phyloP scores from a whole-genome alignment of 2,888 invertebrate genomes.

The Timandra comae region DNA sequence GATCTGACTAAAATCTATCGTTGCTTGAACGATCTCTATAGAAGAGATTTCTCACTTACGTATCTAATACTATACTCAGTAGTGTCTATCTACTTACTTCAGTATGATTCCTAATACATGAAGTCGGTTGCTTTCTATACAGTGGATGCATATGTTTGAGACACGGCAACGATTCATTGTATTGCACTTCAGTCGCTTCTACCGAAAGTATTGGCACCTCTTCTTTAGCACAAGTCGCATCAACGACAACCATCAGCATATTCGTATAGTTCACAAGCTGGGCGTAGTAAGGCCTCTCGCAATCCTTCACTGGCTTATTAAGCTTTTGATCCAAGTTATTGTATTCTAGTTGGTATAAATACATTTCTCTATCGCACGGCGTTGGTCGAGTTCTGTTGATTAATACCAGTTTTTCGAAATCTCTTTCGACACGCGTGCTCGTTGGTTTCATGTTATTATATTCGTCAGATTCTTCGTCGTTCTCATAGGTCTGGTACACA shows the following conservation, averaged over 20 bases:
- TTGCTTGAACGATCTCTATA: no score
- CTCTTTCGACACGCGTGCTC: constrained; percentile 64
- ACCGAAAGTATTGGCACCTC: constrained; percentile 60
- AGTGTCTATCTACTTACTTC: constrained; percentile 76
- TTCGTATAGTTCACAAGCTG: constrained; percentile 86
- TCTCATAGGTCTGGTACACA: constrained; percentile 63
- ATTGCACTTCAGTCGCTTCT: constrained; percentile 65
- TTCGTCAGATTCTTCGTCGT: constrained; percentile 68
- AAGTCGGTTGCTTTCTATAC: constrained; percentile 81
- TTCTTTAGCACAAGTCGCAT: constrained; percentile 76
- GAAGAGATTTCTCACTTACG: no score
- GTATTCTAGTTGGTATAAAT: constrained; percentile 72
- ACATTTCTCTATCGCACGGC: constrained; percentile 88
- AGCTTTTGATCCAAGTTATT: constrained; percentile 68
- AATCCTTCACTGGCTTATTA: constrained; percentile 58
- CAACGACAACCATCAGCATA: constrained; percentile 86
- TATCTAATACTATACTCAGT: no score
- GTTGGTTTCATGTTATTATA: constrained; percentile 55
- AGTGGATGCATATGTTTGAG: constrained; percentile 75
- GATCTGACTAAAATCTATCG: no score
- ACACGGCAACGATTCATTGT: constrained; percentile 80
- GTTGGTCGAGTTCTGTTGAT: constrained; percentile 88
- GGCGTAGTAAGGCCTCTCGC: constrained; percentile 81
- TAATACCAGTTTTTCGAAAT: constrained; percentile 79
- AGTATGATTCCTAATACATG: constrained; percentile 85